Conservation (phyloP, 2,113 vertebrate genomes). For the Festucalex cinctus region DNA sequence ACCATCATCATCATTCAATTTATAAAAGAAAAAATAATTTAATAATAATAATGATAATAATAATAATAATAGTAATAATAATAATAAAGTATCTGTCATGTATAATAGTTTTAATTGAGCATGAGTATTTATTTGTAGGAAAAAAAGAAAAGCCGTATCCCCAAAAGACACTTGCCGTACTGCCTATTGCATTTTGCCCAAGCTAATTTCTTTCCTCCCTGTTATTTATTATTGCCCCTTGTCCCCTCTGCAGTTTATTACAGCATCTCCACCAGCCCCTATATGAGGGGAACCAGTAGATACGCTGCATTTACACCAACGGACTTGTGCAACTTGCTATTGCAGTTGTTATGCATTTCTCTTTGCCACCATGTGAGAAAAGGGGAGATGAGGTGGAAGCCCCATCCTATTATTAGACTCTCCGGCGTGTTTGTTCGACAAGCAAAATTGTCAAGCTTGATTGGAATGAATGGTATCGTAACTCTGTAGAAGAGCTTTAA, state of each 20-base stretch:
- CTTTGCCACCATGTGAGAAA: constrained; percentile 7
- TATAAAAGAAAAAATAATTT: too few relatives aligned
- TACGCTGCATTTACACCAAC: not conserved
- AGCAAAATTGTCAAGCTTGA: constrained; percentile 46
- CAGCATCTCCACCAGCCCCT: not conserved
- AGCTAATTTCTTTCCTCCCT: not conserved
- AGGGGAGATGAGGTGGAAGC: not conserved
- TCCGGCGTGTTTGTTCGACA: constrained; percentile 38
- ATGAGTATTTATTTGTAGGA: not conserved
- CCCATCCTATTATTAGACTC: constrained; percentile 50
- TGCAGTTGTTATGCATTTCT: constrained; percentile 2
- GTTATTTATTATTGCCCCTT: not conserved
- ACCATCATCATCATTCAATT: too few relatives aligned
- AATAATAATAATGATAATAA: too few relatives aligned
- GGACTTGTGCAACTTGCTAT: not conserved
- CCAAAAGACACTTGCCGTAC: not conserved
- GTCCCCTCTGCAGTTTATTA: not conserved
- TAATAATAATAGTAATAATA: too few relatives aligned
- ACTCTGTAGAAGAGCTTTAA: constrained; percentile 45
- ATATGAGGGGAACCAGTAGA: not conserved
- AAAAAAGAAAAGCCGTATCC: not conserved
- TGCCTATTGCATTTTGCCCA: too few relatives aligned
- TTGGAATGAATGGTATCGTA: constrained; percentile 60
- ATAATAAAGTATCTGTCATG: not conserved
- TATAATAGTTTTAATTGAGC: not conserved